Evolutionary conservation across 2,888 invertebrate species (phyloP).

Genomic region (Ophioninae sp.): DNA sequence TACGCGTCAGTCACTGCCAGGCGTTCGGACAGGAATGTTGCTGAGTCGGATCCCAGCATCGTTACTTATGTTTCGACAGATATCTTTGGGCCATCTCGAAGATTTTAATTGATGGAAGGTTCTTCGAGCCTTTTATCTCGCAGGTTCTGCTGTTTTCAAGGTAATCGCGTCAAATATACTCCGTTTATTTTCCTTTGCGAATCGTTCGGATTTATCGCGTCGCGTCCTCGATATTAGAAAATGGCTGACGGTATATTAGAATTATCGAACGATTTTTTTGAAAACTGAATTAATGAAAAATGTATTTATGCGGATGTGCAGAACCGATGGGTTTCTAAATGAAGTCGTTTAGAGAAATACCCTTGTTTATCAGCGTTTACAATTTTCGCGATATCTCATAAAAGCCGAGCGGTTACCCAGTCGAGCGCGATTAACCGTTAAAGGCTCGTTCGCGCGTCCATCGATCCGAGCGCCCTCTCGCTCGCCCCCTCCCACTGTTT

Average conservation of each 20-base stretch:
- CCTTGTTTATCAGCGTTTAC: not conserved
- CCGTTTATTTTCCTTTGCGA: not conserved
- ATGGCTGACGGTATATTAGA: no score
- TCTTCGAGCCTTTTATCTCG: not conserved
- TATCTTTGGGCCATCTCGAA: not conserved
- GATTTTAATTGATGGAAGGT: not conserved
- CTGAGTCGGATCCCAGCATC: not conserved
- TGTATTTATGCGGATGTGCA: no score
- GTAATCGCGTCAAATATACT: not conserved
- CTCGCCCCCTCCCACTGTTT: not conserved
- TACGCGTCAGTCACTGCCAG: not conserved
- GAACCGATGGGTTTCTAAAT: not conserved
- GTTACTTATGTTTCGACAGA: not conserved
- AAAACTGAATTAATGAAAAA: no score
- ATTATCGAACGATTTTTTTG: no score
- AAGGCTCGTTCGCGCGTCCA: slow-evolving; percentile 3
- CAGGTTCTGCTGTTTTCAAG: not conserved
- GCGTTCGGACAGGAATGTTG: not conserved
- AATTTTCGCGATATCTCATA: not conserved
- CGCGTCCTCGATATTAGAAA: not conserved
- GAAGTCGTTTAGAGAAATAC: not conserved
- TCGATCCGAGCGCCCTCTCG: slow-evolving; percentile 25
- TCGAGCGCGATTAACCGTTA: not conserved
- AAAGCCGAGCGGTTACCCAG: not conserved
- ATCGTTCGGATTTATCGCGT: not conserved